Evolutionary conservation across 2,888 invertebrate species (phyloP), one percentile per base, ranked within the genome.

Genomic region (Clusia tigrina): DNA sequence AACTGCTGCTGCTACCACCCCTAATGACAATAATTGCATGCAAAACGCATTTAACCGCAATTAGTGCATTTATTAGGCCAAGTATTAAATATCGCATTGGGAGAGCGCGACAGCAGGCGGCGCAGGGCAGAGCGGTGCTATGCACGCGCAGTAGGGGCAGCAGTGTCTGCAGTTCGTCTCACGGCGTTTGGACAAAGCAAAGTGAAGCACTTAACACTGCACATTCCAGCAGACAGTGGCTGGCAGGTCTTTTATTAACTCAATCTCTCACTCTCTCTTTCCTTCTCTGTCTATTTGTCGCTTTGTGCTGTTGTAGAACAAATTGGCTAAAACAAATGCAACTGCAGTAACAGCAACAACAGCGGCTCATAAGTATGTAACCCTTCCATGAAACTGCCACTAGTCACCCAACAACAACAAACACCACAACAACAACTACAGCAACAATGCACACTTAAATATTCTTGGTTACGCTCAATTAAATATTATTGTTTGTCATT

Each of bases 31-130:
- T 74, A 75, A 73, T 75, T 73, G 75, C 77, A 75, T 73, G 75
- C 71, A 74, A 80, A 78, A 74, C 73, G 78, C 78, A 78, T 79
- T 80, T 80, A 80, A 80, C 79, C 80, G 79, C 80, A 80, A 80
- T 80, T 80, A 80, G 79, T 80, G 76, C 78, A 75, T 79, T 78
- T 79, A 80, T 79, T 79, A 73, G 78, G 79, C 77, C 77, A 77
- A 74, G 76, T 79, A 79, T 73, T 76, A 76, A 74, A 48, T 48
- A 15, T 48, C 48, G 48, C 10, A 25, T n/a, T 52, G 52, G 9
- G 46, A 24, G 10, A 37, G 18, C 20, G 54, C 32, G 46, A 18
- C 54, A 48, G 53, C 60, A 26, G 55, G 61, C 61, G 65, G 65
- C 56, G 67, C 17, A 24, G 22, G 25, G 22, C 5, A 17, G n/a